phyloP scores from a whole-genome alignment of 2,113 vertebrate genomes.

The Asarcornis scutulata region DNA sequence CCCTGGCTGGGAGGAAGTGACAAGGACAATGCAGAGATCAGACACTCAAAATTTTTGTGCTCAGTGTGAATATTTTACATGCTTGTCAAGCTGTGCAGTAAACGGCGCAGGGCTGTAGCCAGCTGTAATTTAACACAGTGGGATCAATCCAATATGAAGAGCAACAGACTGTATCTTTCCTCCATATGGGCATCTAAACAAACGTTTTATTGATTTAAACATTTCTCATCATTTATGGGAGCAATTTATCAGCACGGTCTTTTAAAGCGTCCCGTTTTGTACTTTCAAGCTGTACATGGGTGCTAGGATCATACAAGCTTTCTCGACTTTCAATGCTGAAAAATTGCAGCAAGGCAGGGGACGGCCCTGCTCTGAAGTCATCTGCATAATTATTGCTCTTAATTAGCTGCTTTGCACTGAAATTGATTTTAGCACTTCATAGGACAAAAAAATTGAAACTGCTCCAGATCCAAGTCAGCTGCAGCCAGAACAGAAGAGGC shows the following conservation, averaged over 20 bases:
- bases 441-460: not conserved
- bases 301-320: not conserved
- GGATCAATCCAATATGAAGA: conserved; percentile 37
- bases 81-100: conserved; percentile 53
- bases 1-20: conserved; percentile 56
- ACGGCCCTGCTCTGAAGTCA: not conserved
- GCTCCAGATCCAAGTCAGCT: not conserved
- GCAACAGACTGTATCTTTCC: conserved; percentile 45
- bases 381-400: not conserved
- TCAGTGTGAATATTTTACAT: conserved; percentile 38
- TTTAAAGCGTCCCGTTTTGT: conserved; percentile 14
- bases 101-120: conserved; percentile 1
- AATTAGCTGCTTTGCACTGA: not conserved
- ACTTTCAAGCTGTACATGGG: not conserved
- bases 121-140: conserved; percentile 40
- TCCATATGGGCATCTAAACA: conserved; percentile 42
- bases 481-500: not conserved
- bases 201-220: conserved; percentile 60
- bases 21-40: conserved; percentile 53
- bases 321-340: not conserved
- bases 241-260: not conserved
- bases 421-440: not conserved
- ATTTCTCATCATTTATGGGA: conserved; percentile 55
- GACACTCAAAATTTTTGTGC: not conserved
- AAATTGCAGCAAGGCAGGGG: not conserved